These are phyloP conservation scores for Argyra leucocephala DNA, from an alignment of 2,888 invertebrate genomes.

Conservation along the genomic window DNA sequence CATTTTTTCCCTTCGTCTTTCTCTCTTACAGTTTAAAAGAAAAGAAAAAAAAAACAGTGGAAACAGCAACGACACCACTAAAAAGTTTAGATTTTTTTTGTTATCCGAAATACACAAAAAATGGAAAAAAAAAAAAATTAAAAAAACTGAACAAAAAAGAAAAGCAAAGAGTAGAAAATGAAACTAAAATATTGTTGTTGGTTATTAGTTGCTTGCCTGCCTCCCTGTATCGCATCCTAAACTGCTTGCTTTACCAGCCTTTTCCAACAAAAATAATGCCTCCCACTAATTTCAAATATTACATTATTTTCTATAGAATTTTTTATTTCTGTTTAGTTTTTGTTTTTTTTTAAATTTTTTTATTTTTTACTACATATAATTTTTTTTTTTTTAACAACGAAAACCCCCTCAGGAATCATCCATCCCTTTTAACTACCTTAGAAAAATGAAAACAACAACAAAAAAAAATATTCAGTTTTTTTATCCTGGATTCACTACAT, in stretches of 20 bases:
- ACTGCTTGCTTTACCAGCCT: neutral
- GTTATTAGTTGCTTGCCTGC: neutral
- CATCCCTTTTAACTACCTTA: slow-evolving; percentile 2
- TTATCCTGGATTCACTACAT: neutral
- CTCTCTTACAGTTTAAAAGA: neutral
- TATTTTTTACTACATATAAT: slow-evolving; percentile 6
- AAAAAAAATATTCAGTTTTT: neutral
- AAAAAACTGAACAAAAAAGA: neutral
- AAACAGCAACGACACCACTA: neutral
- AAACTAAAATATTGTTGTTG: neutral
- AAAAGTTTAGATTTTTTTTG: slow-evolving; percentile 4
- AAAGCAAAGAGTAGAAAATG: neutral
- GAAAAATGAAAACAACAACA: no score
- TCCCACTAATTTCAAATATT: slow-evolving; percentile 4
- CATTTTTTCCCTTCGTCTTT: no score
- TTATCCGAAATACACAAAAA: neutral
- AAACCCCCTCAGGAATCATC: slow-evolving; percentile 6
- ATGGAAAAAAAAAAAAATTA: no score
- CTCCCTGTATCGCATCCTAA: neutral
- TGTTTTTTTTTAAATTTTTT: neutral
- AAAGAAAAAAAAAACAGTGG: neutral
- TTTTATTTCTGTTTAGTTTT: neutral
- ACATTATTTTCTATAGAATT: neutral
- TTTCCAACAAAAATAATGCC: neutral
- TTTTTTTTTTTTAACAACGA: slow-evolving; percentile 1